Percentiles rank a stretch among this genome's conserved stretches.
Conservation (phyloP, 2,797 vertebrate genomes). For the Protonibea diacanthus region DNA sequence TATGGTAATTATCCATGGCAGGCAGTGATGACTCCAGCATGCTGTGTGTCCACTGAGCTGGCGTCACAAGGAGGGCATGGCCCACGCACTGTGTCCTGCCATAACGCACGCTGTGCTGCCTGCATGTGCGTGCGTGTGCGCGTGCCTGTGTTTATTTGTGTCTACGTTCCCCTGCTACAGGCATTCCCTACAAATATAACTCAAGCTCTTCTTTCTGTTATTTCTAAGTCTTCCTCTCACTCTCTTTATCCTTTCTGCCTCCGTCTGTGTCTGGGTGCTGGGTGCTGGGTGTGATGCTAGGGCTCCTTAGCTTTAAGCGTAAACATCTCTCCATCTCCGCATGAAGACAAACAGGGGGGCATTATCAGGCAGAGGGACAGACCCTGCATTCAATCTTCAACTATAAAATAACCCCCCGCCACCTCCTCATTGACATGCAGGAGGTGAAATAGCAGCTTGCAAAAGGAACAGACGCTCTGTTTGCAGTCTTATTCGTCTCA, state of each 20-base stretch:
- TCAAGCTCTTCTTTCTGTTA: constrained; percentile 37
- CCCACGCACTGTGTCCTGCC: constrained; percentile 45
- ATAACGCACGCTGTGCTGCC: constrained; percentile 30
- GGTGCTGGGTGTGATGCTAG: constrained; percentile 36
- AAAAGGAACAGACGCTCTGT: constrained; percentile 52
- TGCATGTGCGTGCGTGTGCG: constrained; percentile 14
- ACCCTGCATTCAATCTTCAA: constrained; percentile 65
- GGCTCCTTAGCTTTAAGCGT: constrained; percentile 66
- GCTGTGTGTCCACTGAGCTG: constrained; percentile 68
- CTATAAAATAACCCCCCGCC: constrained; percentile 67
- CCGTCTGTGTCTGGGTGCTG: constrained; percentile 34
- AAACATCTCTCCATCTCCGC: constrained; percentile 70
- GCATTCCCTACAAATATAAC: constrained; percentile 59
- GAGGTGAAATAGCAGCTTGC: constrained; percentile 57
- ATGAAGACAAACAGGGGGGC: constrained; percentile 67
- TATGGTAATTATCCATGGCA: constrained; percentile 78
- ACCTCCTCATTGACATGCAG: constrained; percentile 74
- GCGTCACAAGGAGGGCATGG: constrained; percentile 59
- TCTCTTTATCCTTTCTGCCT: constrained; percentile 43
- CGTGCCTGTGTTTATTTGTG: constrained; percentile 39
- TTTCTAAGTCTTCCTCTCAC: constrained; percentile 27
- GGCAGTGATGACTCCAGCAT: constrained; percentile 70
- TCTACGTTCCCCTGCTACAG: constrained; percentile 42
- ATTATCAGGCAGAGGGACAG: constrained; percentile 67
- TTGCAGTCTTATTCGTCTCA: constrained; percentile 65